Base-by-base conservation (phyloP, 2,888 invertebrate species). In the Serrognathus titanus region DNA sequence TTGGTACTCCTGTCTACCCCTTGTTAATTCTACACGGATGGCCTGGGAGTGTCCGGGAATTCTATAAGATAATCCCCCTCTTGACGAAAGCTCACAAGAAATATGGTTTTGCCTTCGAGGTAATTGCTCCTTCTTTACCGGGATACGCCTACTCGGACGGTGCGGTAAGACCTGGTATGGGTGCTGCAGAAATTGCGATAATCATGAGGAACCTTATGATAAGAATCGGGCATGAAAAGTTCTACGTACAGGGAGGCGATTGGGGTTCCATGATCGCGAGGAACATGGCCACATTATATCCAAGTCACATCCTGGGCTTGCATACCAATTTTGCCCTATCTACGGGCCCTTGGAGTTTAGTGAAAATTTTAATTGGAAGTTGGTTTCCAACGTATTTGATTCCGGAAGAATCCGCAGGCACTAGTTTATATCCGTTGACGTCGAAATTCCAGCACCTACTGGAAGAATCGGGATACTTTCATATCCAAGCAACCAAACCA, bases 21-120 rank as follows among this genome's bases (percentile, higher is more conserved):
- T 69, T 92, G 0, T 75, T 92, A 1, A 66, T 95, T 40, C 75
- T 90, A 11, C 94, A 95, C 71, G 94, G 95, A 38, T 95, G 95
- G 94, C 94, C 94, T 0, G 92, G 94, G 1, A 92, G 91, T 0
- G 82, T 94, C 1, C 79, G 86, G 11, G 94, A 95, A 77, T 94
- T 93, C 76, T 88, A 89, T 68, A 85, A 86, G 48, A 75, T 90
- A 0, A 85, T 92, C 47, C 90, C 90, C 0, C 70, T 83, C 40
- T 77, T 92, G 9, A 74, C 72, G 1, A 85, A 82, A 0, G 79
- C 79, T 0, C 76, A 78, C 43, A 66, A 76, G 0, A 82, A 79
- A 1, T 73, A 79, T 37, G 78, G 84, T 60, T 85, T 86, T 61
- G 85, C 84, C 0, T 88, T 89, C 66, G 88, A 89, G 72, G 77